phyloP scores from a whole-genome alignment of 2,113 vertebrate genomes.

The Calcarius ornatus region DNA sequence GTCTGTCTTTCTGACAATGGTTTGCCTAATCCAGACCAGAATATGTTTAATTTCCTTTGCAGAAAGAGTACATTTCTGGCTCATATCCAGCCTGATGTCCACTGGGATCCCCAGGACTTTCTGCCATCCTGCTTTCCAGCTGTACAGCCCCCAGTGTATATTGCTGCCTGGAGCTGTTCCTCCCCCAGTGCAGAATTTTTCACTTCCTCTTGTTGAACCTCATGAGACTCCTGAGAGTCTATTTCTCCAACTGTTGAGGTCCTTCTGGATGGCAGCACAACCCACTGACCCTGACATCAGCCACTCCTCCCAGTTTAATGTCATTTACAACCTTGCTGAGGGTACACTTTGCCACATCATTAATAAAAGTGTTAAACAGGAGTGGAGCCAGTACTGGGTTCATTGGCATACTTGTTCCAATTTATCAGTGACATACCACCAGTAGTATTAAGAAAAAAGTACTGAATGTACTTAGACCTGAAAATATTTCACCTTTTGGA shows the following conservation, averaged over 20 bases:
- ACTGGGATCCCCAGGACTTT: neutral
- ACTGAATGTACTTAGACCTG: neutral
- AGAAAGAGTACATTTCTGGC: neutral
- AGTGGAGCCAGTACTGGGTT: neutral
- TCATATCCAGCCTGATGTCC: neutral
- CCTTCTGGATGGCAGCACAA: neutral
- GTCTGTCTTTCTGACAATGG: neutral
- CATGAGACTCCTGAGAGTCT: neutral
- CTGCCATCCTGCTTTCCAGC: neutral
- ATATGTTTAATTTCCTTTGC: neutral
- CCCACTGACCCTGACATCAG: neutral
- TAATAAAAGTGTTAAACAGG: neutral
- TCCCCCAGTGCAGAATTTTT: neutral
- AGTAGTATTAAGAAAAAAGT: neutral
- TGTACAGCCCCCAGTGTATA: fast-evolving
- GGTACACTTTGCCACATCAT: neutral
- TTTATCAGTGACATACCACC: neutral
- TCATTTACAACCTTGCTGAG: neutral
- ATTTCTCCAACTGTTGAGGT: neutral
- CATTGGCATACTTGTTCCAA: neutral
- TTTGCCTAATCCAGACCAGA: neutral
- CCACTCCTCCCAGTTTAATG: neutral
- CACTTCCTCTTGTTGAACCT: neutral
- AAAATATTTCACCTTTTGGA: neutral
- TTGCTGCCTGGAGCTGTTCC: neutral